phyloP scores from a whole-genome alignment of 2,797 vertebrate genomes.

The Glyptemys insculpta region DNA sequence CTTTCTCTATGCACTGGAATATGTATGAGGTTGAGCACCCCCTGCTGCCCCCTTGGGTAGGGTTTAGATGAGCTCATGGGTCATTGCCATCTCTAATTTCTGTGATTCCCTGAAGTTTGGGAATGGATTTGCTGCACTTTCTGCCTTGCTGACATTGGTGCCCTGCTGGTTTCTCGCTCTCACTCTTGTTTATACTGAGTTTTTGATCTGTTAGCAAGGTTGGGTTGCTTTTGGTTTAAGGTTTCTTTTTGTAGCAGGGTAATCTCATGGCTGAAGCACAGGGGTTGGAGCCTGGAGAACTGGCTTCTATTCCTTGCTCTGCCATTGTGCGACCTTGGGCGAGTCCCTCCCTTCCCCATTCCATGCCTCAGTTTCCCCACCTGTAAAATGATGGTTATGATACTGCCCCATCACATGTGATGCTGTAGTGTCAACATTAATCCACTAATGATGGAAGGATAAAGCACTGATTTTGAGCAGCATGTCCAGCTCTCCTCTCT shows the following conservation, averaged over 20 bases:
- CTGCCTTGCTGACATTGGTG: neutral
- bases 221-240: neutral
- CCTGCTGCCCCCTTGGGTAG: neutral
- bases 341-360: neutral
- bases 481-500: neutral
- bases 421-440: neutral
- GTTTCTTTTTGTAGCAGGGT: neutral
- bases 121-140: neutral
- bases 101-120: conserved; percentile 13
- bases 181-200: neutral
- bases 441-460: neutral
- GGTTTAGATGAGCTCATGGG: neutral
- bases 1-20: neutral
- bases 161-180: no score
- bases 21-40: neutral
- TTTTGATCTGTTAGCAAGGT: neutral
- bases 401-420: neutral
- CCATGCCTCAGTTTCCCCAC: neutral
- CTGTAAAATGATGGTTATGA: neutral
- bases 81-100: neutral
- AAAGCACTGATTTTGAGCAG: neutral
- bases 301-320: neutral
- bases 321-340: neutral
- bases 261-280: neutral
- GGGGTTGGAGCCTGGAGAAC: neutral